phyloP scores from a whole-genome alignment of 1,140 invertebrate genomes.

The Lepidurus packardi region DNA sequence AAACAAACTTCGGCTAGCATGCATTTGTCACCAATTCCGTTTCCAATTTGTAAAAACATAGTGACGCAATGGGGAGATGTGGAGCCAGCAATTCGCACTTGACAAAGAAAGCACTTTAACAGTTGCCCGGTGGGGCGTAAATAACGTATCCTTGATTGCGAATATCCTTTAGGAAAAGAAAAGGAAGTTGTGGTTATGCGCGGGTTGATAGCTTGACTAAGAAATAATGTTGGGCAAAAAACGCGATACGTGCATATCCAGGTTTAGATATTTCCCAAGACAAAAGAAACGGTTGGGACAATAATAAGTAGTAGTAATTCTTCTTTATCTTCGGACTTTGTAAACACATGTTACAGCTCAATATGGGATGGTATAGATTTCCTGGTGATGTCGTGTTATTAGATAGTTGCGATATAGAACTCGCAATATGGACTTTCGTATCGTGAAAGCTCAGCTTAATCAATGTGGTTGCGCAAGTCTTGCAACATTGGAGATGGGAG shows the following conservation, averaged over 20 bases:
- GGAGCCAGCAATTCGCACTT: background rate
- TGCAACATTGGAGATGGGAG: background rate
- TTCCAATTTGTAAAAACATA: background rate
- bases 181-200: background rate
- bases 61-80: conserved; percentile 5
- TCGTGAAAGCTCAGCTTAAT: background rate
- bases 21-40: background rate
- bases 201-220: background rate
- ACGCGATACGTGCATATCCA: no score
- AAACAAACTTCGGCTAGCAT: background rate
- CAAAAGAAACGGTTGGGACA: no score
- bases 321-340: no score
- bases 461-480: background rate
- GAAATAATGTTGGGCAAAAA: background rate
- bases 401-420: no score
- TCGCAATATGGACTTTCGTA: background rate
- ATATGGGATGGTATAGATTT: no score
- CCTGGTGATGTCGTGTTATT: no score
- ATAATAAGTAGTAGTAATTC: no score
- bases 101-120: background rate
- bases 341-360: no score
- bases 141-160: background rate
- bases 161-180: background rate
- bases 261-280: no score
- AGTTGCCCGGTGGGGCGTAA: background rate